Evolutionary conservation across 2,888 invertebrate species (phyloP), one percentile per base, ranked within the genome.

Genomic region (Eupithecia dodoneata): DNA sequence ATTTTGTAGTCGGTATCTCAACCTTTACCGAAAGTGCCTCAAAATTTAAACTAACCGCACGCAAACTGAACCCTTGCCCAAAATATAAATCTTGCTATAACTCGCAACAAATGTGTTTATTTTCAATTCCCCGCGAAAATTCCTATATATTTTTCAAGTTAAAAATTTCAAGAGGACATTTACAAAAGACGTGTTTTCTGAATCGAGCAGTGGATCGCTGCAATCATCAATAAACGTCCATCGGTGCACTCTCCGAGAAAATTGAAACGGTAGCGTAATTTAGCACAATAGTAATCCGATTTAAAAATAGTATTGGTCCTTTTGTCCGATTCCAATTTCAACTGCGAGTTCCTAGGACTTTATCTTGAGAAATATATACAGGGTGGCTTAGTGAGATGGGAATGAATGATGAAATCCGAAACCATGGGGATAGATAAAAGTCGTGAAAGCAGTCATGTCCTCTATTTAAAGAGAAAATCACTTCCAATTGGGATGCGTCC

Each of bases 151-250:
- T 52, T 15, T 76, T 67, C 73, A 73, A 78, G 75, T 78, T 63
- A 4, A 63, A 18, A 63, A 63, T 79, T 78, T 72, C 71, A 74
- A 71, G 63, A 75, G 49, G 59, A 74, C 79, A 75, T 76, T 69
- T 79, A 77, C 75, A 79, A 75, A 78, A 77, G 71, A 76, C 79
- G 73, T 75, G 76, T 81, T 77, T 75, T 80, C 72, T 77, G 72
- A 80, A 78, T 79, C 65, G 75, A 77, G 78, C 71, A 73, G 76
- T 72, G 80, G 70, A 77, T 70, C 73, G 70, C 77, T 72, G 79
- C 80, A 82, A 82, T 82, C 83, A 83, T 83, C 83, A 82, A 84
- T 86, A 83, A 83, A 81, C 74, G 82, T 84, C 83, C 65, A 79
- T 79, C 78, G 81, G 78, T 79, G 81, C 82, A 80, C 83, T 81